phyloP scores from a whole-genome alignment of 2,888 invertebrate species.

The Sthenelais limicola region DNA sequence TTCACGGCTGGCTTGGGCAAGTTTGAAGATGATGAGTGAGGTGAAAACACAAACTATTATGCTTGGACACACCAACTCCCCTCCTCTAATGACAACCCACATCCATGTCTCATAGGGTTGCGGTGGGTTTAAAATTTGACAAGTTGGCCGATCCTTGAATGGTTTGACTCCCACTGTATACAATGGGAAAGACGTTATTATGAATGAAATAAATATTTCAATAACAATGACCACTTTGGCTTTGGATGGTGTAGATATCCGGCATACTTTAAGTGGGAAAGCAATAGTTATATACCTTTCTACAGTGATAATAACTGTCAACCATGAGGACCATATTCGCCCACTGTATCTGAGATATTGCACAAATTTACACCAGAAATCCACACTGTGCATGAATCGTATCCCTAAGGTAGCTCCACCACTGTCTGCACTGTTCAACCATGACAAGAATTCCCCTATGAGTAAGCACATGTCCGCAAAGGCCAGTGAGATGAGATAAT shows the following conservation, averaged over 20 bases:
- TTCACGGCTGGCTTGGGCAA: slow-evolving; percentile 12
- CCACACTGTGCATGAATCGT: slow-evolving; percentile 9
- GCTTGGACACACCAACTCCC: slow-evolving; percentile 34
- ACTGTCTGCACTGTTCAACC: slow-evolving; percentile 24
- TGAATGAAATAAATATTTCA: slow-evolving; percentile 23
- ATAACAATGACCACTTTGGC: slow-evolving; percentile 37
- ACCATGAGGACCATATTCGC: slow-evolving; percentile 37
- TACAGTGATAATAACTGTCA: slow-evolving; percentile 41
- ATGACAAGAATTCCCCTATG: slow-evolving; percentile 33
- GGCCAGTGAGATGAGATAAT: slow-evolving; percentile 41
- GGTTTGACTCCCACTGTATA: slow-evolving; percentile 19
- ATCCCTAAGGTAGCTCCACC: slow-evolving; percentile 15
- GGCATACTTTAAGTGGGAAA: slow-evolving; percentile 33
- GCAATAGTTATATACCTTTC: slow-evolving; percentile 39
- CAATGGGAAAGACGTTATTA: slow-evolving; percentile 10
- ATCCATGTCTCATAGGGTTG: slow-evolving; percentile 35
- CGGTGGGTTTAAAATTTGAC: slow-evolving; percentile 18
- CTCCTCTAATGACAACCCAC: slow-evolving; percentile 35
- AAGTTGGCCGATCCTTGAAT: neutral
- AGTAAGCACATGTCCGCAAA: slow-evolving; percentile 36
- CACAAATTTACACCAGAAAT: slow-evolving; percentile 36
- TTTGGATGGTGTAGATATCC: slow-evolving; percentile 35
- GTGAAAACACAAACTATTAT: slow-evolving; percentile 37
- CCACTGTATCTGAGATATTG: slow-evolving; percentile 27
- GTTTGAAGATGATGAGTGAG: slow-evolving; percentile 31